Base-by-base conservation (phyloP, 2,888 invertebrate genomes). In the Drosophila yooni region DNA sequence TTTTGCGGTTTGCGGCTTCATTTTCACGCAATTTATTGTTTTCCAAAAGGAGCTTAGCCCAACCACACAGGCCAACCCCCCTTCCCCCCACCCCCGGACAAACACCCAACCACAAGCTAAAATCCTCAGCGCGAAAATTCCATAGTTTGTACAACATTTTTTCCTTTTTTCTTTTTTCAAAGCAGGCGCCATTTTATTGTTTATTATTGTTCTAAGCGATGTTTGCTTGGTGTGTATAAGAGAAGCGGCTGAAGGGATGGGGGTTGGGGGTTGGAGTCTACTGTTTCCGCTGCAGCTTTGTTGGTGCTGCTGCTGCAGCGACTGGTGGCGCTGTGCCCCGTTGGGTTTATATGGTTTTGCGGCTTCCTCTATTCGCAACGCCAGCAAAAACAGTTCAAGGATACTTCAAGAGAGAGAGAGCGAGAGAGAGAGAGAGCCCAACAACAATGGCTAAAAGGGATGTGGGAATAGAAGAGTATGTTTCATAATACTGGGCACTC, bases 191-290 rank as follows among this genome's bases (percentile, higher is more conserved):
- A 60, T 72, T 83, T 81, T 86, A 82, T 86, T 90, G 89, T 90
- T 87, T 90, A 88, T 88, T 90, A 87, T 87, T 87, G 86, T 87
- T 87, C 83, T 88, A 85, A 88, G 89, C 86, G 65, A 46, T 82
- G 90, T 81, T 85, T 78, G 79, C 70, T 59, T 66, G 82, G 52
- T 58, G 52, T 58, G 70, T 46, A 48, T 36, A 53, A 67, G 36
- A 27, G 18, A n/a, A 11, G 18, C 38, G 15, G 34, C 3, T 53
- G 21, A 18, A 40, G n/a, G 33, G 59, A 29, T n/a, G 11, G 10
- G 29, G 21, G 29, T 7, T 43, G 34, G 1, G 21, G 5, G 1
- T 3, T 15, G 4, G 33, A 27, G 3, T 3, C 33, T 43, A 66
- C 61, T 69, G 75, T 73, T 88, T 86, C 90, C 90, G 85, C 53